Conservation (phyloP, 2,888 invertebrate genomes). For the Tillus elongatus region DNA sequence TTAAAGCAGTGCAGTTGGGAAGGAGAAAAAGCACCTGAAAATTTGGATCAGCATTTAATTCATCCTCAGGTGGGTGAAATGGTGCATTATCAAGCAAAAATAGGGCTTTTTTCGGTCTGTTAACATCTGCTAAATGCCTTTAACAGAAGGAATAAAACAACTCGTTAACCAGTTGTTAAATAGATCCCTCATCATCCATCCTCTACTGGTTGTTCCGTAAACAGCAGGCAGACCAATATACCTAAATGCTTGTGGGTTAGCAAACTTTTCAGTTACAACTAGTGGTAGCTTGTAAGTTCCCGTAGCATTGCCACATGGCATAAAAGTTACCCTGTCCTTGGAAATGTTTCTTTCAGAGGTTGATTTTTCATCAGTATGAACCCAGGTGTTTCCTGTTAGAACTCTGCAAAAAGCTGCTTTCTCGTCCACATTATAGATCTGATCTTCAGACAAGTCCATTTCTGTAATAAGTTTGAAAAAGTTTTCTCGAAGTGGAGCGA, state of each 20-base stretch:
- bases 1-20: constrained; percentile 9
- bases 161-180: constrained; percentile 11
- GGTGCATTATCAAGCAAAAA: constrained; percentile 9
- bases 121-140: constrained; percentile 5
- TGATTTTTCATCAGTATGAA: constrained; percentile 15
- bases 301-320: constrained; percentile 25
- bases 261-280: constrained; percentile 24
- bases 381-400: constrained; percentile 19
- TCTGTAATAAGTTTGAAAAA: constrained; percentile 1
- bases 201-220: constrained; percentile 8
- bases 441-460: constrained; percentile 6
- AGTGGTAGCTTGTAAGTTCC: constrained; percentile 24
- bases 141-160: constrained; percentile 7
- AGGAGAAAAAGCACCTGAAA: constrained; percentile 9
- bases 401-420: constrained; percentile 22
- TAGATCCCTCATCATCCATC: constrained; percentile 10
- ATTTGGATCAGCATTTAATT: constrained; percentile 8
- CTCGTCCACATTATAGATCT: constrained; percentile 24
- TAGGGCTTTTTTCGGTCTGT: constrained; percentile 6
- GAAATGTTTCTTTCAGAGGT: constrained; percentile 19
- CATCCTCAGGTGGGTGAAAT: constrained; percentile 8
- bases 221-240: constrained; percentile 13
- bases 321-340: constrained; percentile 24
- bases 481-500: constrained; percentile 5
- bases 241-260: constrained; percentile 24